These are phyloP conservation scores for Petrolisthes manimaculis DNA, from an alignment of 2,888 invertebrate genomes.

Conservation along the genomic window DNA sequence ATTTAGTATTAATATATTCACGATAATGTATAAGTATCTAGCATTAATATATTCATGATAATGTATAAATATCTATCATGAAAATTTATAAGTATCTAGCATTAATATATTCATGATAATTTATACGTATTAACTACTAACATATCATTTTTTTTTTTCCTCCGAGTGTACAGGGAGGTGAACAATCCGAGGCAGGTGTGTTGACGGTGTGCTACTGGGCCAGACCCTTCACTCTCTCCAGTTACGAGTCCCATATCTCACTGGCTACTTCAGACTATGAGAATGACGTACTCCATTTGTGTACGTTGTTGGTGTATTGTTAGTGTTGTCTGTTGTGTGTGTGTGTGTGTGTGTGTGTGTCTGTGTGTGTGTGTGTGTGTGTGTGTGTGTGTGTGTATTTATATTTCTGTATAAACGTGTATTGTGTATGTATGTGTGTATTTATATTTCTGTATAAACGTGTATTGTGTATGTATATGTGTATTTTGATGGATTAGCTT, in stretches of 20 bases:
- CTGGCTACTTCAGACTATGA: constrained; percentile 41
- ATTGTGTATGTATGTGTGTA: not conserved
- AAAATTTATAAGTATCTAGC: too few relatives aligned
- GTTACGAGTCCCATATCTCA: constrained; percentile 47
- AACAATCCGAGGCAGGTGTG: not conserved
- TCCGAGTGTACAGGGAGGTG: not conserved
- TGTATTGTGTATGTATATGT: not conserved
- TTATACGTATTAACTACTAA: too few relatives aligned
- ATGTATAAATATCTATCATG: too few relatives aligned
- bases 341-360: not conserved
- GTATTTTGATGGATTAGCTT: not conserved
- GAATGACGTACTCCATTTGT: constrained; percentile 29
- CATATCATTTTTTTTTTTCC: too few relatives aligned
- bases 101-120: too few relatives aligned
- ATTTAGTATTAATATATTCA: too few relatives aligned
- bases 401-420: not conserved
- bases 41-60: too few relatives aligned
- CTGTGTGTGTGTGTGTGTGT: not conserved
- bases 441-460: not conserved
- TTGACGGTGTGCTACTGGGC: constrained; percentile 39
- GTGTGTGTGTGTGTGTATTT: not conserved
- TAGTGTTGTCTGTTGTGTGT: not conserved
- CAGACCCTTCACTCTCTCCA: constrained; percentile 34
- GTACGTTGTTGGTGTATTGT: not conserved
- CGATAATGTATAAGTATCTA: too few relatives aligned